phyloP scores from a whole-genome alignment of 2,797 vertebrate genomes.

The Champsocephalus esox region DNA sequence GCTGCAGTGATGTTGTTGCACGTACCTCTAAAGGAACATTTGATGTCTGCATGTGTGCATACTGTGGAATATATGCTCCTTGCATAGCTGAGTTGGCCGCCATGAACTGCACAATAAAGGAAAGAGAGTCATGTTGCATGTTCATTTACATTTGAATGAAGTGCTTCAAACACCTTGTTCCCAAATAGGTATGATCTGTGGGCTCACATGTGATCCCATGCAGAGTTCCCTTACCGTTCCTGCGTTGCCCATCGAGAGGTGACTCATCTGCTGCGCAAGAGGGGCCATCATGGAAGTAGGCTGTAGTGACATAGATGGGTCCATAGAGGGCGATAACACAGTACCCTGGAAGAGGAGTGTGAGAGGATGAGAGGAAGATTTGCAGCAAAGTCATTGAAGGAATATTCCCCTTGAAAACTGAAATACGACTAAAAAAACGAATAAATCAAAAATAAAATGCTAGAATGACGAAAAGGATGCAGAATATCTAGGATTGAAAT shows the following conservation, averaged over 20 bases:
- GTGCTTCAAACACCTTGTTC: not conserved
- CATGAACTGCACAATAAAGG: constrained; percentile 90
- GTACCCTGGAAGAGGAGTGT: constrained; percentile 87
- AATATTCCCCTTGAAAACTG: not conserved
- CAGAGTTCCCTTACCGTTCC: constrained; percentile 89
- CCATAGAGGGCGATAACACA: constrained; percentile 98
- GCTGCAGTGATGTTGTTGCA: not conserved
- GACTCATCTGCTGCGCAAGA: constrained; percentile 97
- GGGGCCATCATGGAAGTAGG: constrained; percentile 94
- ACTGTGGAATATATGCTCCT: constrained; percentile 95
- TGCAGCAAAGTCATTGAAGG: constrained; percentile 4
- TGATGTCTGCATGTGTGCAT: constrained; percentile 92
- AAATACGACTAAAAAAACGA: not conserved
- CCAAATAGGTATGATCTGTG: constrained; percentile 2
- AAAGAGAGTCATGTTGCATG: constrained; percentile 1
- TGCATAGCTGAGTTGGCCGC: constrained; percentile 95
- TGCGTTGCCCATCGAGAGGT: constrained; percentile 93
- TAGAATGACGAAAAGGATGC: not conserved
- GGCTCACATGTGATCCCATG: constrained; percentile 11
- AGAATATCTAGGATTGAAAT: constrained; percentile 1
- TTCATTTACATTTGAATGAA: constrained; percentile 5
- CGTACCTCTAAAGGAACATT: constrained; percentile 93
- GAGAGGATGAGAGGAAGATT: constrained; percentile 37
- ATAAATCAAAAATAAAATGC: not conserved
- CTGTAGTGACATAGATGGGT: constrained; percentile 98